Conservation (phyloP, 2,888 invertebrate genomes). For the Apotomis capreana region DNA sequence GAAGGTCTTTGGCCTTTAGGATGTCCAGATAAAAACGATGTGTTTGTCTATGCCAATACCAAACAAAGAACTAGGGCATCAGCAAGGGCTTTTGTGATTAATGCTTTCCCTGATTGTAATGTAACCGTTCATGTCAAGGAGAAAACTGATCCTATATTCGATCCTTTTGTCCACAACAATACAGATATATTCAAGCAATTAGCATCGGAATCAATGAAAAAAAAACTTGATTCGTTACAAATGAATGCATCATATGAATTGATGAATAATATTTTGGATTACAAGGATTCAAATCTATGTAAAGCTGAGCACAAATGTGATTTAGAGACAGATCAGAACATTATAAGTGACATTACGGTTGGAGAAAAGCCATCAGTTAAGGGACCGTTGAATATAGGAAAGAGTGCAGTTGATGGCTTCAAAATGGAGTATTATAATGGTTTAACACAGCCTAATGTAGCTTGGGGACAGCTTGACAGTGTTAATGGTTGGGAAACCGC, state of each 20-base stretch:
- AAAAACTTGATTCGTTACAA: conserved; percentile 54
- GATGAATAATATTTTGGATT: conserved; percentile 66
- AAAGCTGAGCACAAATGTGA: conserved; percentile 59
- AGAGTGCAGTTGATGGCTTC: conserved; percentile 71
- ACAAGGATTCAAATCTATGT: conserved; percentile 65
- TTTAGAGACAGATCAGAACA: conserved; percentile 59
- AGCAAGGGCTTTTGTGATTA: conserved; percentile 64
- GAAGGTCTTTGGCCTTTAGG: conserved; percentile 52
- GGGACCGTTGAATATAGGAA: conserved; percentile 71
- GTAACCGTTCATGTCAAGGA: conserved; percentile 61
- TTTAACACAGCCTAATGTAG: conserved; percentile 61
- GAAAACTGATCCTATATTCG: conserved; percentile 64
- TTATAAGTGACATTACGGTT: conserved; percentile 49
- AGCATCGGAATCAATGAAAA: conserved; percentile 61
- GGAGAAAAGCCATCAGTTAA: conserved; percentile 63
- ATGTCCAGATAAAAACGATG: conserved; percentile 61
- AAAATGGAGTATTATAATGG: conserved; percentile 75
- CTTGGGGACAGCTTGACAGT: conserved; percentile 65
- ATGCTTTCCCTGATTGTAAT: conserved; percentile 67
- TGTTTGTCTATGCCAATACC: conserved; percentile 70
- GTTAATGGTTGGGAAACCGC: conserved; percentile 58
- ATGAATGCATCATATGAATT: conserved; percentile 59
- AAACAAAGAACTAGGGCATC: conserved; percentile 68
- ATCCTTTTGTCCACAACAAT: conserved; percentile 67
- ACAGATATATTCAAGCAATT: conserved; percentile 56